Conservation (phyloP, 2,113 vertebrate genomes). For the Gnathonemus echidnorhynchus region DNA sequence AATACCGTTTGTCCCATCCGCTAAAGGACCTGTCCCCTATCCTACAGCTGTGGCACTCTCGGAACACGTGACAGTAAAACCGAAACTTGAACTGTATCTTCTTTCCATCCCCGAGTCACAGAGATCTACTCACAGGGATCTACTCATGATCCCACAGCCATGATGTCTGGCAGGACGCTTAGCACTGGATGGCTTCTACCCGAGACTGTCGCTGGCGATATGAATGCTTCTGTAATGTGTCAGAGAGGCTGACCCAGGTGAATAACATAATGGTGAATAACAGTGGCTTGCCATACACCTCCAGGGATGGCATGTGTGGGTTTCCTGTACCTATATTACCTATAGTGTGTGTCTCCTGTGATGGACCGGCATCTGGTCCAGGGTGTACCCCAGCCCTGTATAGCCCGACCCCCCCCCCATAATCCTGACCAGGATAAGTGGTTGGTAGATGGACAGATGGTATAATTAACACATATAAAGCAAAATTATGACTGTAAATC, state of each 20-base stretch:
- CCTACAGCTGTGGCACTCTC: not conserved
- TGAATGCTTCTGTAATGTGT: not conserved
- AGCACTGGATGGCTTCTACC: not conserved
- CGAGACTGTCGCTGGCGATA: not conserved
- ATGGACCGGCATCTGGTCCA: not conserved
- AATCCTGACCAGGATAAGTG: too few species aligned
- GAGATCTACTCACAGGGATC: not conserved
- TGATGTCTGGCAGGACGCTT: not conserved
- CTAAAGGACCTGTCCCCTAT: not conserved
- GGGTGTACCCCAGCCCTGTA: not conserved
- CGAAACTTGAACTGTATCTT: not conserved
- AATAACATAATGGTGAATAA: not conserved
- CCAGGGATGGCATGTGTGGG: not conserved
- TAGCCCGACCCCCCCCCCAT: too few species aligned
- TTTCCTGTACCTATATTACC: not conserved
- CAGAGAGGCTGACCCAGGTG: not conserved
- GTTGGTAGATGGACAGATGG: too few species aligned
- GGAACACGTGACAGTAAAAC: not conserved
- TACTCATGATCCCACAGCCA: not conserved
- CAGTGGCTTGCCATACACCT: not conserved
- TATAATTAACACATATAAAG: too few species aligned
- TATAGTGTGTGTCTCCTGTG: too few species aligned
- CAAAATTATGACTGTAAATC: too few species aligned
- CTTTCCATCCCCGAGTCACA: not conserved
- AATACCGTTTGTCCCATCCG: not conserved